Percentiles rank a stretch among this genome's conserved stretches.
Conservation (phyloP, 1,140 invertebrate species). For the Batillaria attramentaria region DNA sequence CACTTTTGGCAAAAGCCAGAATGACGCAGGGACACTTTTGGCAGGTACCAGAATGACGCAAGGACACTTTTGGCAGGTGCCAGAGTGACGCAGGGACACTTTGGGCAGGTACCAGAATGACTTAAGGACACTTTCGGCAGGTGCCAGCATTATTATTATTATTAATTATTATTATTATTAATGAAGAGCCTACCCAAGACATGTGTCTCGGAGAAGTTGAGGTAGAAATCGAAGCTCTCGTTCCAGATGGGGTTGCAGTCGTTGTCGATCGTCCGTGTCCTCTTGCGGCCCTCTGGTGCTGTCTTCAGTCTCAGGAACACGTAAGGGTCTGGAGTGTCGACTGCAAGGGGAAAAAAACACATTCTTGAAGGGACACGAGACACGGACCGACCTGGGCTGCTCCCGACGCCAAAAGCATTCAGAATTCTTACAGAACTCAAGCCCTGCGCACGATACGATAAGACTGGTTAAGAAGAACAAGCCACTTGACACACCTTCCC, state of each 20-base stretch:
- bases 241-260: conserved; percentile 72
- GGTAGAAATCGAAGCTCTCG: conserved; percentile 71
- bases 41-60: too few relatives aligned
- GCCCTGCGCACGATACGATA: too few relatives aligned
- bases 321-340: conserved; percentile 74
- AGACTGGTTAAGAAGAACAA: too few relatives aligned
- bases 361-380: not conserved
- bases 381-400: not conserved
- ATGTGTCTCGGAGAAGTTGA: conserved; percentile 65
- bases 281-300: conserved; percentile 70
- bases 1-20: too few relatives aligned
- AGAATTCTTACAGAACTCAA: too few relatives aligned
- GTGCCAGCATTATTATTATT: not conserved
- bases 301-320: conserved; percentile 68
- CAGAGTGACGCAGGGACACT: too few relatives aligned
- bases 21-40: too few relatives aligned
- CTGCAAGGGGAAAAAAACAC: conserved; percentile 47
- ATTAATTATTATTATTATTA: too few relatives aligned
- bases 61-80: too few relatives aligned
- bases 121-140: not conserved
- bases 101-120: too few relatives aligned
- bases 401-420: too few relatives aligned
- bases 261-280: conserved; percentile 69
- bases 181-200: conserved; percentile 51
- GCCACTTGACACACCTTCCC: too few relatives aligned